These are phyloP conservation scores for Acinonyx jubatus DNA, from an alignment of 2,113 vertebrate species.

Conservation along the genomic window DNA sequence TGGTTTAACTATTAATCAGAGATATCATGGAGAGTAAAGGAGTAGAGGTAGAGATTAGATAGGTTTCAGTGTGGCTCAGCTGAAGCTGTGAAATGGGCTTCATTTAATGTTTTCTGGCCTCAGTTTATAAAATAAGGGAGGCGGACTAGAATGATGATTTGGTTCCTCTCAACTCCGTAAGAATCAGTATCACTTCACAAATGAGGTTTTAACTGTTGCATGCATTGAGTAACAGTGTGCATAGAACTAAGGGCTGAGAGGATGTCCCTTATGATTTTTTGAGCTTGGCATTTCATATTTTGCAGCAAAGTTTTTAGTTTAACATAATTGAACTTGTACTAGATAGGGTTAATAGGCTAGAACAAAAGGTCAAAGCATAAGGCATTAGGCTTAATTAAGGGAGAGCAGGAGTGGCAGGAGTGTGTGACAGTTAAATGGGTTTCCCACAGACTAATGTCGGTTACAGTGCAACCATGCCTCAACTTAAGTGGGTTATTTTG, in stretches of 20 bases:
- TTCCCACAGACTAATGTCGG: conserved; percentile 90
- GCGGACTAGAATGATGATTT: not conserved
- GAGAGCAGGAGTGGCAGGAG: conserved; percentile 87
- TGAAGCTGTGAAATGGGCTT: not conserved
- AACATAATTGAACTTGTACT: conserved; percentile 88
- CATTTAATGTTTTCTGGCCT: not conserved
- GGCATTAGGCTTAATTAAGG: conserved; percentile 92
- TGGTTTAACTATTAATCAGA: conserved; percentile 18
- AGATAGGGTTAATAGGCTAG: conserved; percentile 90
- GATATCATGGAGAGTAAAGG: not conserved
- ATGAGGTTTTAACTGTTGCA: not conserved
- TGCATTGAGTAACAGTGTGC: conserved; percentile 22
- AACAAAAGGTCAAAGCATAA: conserved; percentile 90
- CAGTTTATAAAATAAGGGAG: not conserved
- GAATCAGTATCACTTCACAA: conserved; percentile 22
- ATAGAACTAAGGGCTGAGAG: conserved; percentile 44
- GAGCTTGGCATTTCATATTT: conserved; percentile 84
- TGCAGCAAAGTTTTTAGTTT: conserved; percentile 86
- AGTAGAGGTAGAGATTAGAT: not conserved
- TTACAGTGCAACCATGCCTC: conserved; percentile 92
- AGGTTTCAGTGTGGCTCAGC: not conserved
- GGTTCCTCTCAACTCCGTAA: not conserved
- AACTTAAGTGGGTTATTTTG: conserved; percentile 95
- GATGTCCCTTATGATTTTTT: conserved; percentile 64
- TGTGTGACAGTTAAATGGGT: conserved; percentile 91